These are phyloP conservation scores for Onychomys leucogaster DNA, from an alignment of 2,797 vertebrate species.

Conservation along the genomic window DNA sequence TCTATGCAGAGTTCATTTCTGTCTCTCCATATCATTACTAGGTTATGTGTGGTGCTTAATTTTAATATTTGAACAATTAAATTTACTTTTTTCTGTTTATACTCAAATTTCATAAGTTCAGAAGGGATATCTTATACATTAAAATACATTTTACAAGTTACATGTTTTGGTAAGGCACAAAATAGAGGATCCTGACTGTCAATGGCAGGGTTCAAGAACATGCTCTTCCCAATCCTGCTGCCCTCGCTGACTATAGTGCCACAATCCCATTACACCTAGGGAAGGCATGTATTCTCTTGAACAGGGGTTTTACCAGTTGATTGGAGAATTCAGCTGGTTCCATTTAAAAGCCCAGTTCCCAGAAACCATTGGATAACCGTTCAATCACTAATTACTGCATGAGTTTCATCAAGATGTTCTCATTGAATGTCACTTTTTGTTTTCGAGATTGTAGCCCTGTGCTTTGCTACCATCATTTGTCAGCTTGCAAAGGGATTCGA, in stretches of 20 bases:
- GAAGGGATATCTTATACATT: not conserved
- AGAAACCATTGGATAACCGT: not conserved
- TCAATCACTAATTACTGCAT: constrained; percentile 26
- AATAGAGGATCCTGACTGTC: not conserved
- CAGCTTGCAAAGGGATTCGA: not conserved
- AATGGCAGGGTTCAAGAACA: not conserved
- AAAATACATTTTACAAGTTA: not conserved
- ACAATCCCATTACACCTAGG: not conserved
- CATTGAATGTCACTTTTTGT: not conserved
- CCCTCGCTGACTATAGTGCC: not conserved
- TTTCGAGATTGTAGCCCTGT: not conserved
- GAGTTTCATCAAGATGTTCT: constrained; percentile 18
- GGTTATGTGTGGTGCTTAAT: not conserved
- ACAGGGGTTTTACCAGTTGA: not conserved
- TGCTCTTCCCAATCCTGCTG: not conserved
- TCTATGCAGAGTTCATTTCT: not conserved
- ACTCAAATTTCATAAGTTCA: constrained; percentile 10
- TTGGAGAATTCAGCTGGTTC: not conserved
- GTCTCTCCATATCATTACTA: not conserved
- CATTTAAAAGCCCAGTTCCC: not conserved
- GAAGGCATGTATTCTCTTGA: not conserved
- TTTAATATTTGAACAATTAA: not conserved
- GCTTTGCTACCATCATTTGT: not conserved
- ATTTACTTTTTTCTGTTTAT: not conserved
- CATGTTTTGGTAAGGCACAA: not conserved